These are phyloP conservation scores for Nomada goodeniana DNA, from an alignment of 2,888 invertebrate species.

Conservation along the genomic window DNA sequence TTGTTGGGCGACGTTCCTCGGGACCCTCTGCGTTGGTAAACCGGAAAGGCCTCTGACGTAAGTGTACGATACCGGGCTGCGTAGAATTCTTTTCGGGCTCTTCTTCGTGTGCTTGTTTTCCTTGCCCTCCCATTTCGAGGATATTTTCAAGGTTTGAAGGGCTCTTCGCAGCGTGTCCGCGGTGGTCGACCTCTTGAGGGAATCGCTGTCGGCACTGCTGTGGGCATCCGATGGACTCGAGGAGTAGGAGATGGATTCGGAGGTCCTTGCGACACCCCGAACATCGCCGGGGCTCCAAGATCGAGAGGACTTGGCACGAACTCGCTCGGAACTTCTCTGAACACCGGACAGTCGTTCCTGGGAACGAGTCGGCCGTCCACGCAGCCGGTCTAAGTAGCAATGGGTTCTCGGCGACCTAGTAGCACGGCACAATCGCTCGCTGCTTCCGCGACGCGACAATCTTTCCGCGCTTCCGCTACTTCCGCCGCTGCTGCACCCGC, in stretches of 20 bases:
- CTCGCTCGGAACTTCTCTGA: slow-evolving; percentile 67
- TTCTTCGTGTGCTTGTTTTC: slow-evolving; percentile 85
- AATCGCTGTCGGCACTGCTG: slow-evolving; percentile 85
- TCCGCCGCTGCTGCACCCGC: slow-evolving; percentile 85
- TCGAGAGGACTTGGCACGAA: slow-evolving; percentile 74
- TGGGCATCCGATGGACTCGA: slow-evolving; percentile 82
- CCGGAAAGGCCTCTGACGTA: slow-evolving; percentile 93
- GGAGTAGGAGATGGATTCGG: slow-evolving; percentile 76
- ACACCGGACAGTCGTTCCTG: slow-evolving; percentile 75
- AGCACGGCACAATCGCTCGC: slow-evolving; percentile 73
- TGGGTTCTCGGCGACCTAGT: slow-evolving; percentile 68
- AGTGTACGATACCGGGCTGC: slow-evolving; percentile 92
- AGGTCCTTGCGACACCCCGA: slow-evolving; percentile 68
- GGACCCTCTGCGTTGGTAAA: slow-evolving; percentile 92
- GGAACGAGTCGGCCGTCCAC: slow-evolving; percentile 71
- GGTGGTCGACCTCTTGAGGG: slow-evolving; percentile 85
- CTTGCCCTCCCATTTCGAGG: slow-evolving; percentile 83
- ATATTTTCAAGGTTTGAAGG: slow-evolving; percentile 89
- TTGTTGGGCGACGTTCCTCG: slow-evolving; percentile 85
- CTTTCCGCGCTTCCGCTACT: slow-evolving; percentile 81
- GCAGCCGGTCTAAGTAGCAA: slow-evolving; percentile 72
- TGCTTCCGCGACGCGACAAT: slow-evolving; percentile 74
- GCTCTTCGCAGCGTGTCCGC: slow-evolving; percentile 90
- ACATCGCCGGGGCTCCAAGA: slow-evolving; percentile 78
- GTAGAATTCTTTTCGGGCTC: slow-evolving; percentile 90